Percentiles rank a stretch among this genome's conserved stretches.
Evolutionary conservation across 2,888 invertebrate species (phyloP).

Genomic region (Beris chalybata): DNA sequence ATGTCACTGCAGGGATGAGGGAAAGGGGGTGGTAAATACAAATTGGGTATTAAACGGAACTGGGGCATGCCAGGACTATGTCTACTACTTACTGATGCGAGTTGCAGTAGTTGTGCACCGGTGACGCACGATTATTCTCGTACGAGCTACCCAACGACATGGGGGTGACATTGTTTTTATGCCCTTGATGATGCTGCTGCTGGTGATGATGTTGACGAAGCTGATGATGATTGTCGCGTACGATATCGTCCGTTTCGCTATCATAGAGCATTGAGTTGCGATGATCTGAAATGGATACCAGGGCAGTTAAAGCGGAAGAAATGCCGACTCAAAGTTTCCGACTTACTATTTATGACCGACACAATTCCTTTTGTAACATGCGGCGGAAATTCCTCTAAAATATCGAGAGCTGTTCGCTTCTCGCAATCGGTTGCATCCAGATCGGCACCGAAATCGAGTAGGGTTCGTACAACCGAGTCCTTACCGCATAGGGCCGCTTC

Average conservation of each 20-base stretch:
- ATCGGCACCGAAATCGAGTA: constrained; percentile 82
- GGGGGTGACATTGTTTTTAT: constrained; percentile 32
- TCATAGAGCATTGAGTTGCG: constrained; percentile 56
- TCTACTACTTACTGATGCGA: constrained; percentile 38
- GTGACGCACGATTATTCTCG: constrained; percentile 39
- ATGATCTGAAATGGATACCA: constrained; percentile 43
- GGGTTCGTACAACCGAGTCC: constrained; percentile 79
- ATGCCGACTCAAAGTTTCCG: too few species aligned
- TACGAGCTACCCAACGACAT: constrained; percentile 40
- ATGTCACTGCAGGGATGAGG: constrained; percentile 44
- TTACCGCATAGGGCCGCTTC: constrained; percentile 93
- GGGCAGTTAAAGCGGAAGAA: too few species aligned
- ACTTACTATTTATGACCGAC: constrained; percentile 79
- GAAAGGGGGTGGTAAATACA: not conserved
- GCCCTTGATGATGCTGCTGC: constrained; percentile 11
- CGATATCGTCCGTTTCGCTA: constrained; percentile 62
- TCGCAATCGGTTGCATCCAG: constrained; percentile 76
- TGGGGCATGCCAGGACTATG: not conserved
- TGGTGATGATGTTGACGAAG: constrained; percentile 7
- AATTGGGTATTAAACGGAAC: not conserved
- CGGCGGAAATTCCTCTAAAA: constrained; percentile 85
- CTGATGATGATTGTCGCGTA: constrained; percentile 45
- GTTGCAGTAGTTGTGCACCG: constrained; percentile 38
- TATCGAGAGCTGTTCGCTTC: constrained; percentile 82
- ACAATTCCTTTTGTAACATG: constrained; percentile 86